Base-by-base conservation (phyloP, 2,797 vertebrate genomes). In the Chelmon rostratus region DNA sequence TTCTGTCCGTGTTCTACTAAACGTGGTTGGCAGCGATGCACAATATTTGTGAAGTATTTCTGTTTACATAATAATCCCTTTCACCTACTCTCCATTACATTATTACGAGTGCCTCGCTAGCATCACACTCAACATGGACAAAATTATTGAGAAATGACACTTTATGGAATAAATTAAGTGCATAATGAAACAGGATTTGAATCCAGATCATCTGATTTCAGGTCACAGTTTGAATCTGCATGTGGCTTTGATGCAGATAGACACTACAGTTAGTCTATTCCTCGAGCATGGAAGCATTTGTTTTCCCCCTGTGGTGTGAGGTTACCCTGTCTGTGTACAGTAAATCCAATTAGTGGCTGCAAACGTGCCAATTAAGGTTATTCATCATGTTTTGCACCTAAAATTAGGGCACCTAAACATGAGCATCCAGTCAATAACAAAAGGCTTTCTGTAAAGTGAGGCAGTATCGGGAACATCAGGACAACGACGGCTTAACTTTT, bases 311-410 rank as follows among this genome's bases (percentile, higher is more conserved):
- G 5, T 33, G 23, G 33, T 25, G 10, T 23, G 46, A 61, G 23
- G 37, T 61, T 66, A 16, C 18, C 3, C 31, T 44, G 47, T 47
- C 54, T 52, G 12, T 57, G 25, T 8, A 59, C 19, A 42, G 25
- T 54, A n/a, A 66, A 75, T 56, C 37, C 2, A 66, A 59, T 74
- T 31, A 61, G 21, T 40, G 25, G 40, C 68, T 57, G 37, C n/a
- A 68, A 68, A 72, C 15, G 46, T 52, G 23, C 31, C 12, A 52
- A 31, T 3, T 57, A 50, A 23, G 18, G 2, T 47, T 44, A 4
- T 58, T 53, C 3, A 16, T 31, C 1, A 1, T 58, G 53, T 47
- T 59, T 19, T 37, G 3, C 21, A 8, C 25, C 8, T 12, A 28
- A 50, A 46, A 38, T 53, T 35, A 64, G 11, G 16, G 2, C 16